Evolutionary conservation across 1,140 invertebrate species (phyloP).

Genomic region (Batillaria attramentaria): DNA sequence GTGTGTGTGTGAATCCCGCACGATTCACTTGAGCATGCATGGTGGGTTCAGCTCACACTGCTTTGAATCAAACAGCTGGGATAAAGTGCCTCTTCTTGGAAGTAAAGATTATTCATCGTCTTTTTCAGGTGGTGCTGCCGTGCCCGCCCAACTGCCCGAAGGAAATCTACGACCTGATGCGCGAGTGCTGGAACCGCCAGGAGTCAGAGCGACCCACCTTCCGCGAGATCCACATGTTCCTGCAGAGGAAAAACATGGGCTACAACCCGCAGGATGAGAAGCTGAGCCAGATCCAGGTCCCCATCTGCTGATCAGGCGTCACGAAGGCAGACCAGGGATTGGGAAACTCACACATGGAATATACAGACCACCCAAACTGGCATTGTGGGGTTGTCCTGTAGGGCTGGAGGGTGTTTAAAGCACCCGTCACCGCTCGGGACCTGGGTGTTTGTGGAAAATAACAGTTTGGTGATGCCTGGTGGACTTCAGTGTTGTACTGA

Average conservation of each 20-base stretch:
- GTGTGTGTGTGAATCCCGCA: no score
- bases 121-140: constrained; percentile 48
- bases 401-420: not conserved
- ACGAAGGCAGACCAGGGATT: not conserved
- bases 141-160: constrained; percentile 67
- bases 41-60: no score
- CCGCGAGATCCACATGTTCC: constrained; percentile 90
- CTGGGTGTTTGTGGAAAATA: not conserved
- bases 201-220: constrained; percentile 85
- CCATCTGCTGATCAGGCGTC: constrained; percentile 59
- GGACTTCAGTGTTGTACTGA: not conserved
- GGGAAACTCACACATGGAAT: not conserved
- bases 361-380: not conserved
- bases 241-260: constrained; percentile 91
- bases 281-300: constrained; percentile 65
- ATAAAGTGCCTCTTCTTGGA: no score
- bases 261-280: constrained; percentile 70
- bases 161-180: constrained; percentile 87
- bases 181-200: constrained; percentile 93
- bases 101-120: no score
- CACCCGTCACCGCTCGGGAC: no score
- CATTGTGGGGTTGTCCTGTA: not conserved
- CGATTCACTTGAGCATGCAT: no score
- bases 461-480: not conserved
- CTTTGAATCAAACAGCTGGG: no score